Base-by-base conservation (phyloP, 2,888 invertebrate species). In the Lymantria dispar region DNA sequence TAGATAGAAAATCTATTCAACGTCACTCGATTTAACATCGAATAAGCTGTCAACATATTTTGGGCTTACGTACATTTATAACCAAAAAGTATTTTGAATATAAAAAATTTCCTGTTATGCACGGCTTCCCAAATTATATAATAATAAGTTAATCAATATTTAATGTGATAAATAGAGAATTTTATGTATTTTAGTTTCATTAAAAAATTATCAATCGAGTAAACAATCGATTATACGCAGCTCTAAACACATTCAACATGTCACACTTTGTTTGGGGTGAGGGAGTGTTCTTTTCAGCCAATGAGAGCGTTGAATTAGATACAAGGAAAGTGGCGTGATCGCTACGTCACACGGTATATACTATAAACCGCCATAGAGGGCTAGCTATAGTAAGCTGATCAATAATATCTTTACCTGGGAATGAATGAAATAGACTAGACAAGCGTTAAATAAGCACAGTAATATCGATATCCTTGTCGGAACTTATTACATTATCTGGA, bases 261-360 rank as follows among this genome's bases (percentile, higher is more conserved):
- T 76, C 74, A 68, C 76, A 79, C 75, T 80, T 78, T 72, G 71
- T 74, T 69, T 60, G 66, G 72, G 78, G 80, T 76, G 73, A 80
- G 79, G 80, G 74, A 68, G 54, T 55, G 47, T 38, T 14, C 36
- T 37, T 56, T 62, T 76, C 62, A 49, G 65, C 90, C 90, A 90
- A 90, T 90, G 73, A 77, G 70, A 78, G 54, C 39, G 43, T 74
- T 62, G 72, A 54, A 78, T 77, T 62, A 62, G 70, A 71, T 71
- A 78, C 78, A 74, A 78, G 83, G 62, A 85, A 87, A 82, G 90
- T 90, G 90, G 90, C 90, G 90, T 90, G 90, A 90, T 90, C 86
- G 45, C 86, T 80, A 87, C 88, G 87, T 87, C 88, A 85, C 68
- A 59, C 52, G 56, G 56, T 73, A 72, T 64, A 75, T 62, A 75